Evolutionary conservation across 2,113 vertebrate species (phyloP).

Genomic region (Rhodinocichla rosea): DNA sequence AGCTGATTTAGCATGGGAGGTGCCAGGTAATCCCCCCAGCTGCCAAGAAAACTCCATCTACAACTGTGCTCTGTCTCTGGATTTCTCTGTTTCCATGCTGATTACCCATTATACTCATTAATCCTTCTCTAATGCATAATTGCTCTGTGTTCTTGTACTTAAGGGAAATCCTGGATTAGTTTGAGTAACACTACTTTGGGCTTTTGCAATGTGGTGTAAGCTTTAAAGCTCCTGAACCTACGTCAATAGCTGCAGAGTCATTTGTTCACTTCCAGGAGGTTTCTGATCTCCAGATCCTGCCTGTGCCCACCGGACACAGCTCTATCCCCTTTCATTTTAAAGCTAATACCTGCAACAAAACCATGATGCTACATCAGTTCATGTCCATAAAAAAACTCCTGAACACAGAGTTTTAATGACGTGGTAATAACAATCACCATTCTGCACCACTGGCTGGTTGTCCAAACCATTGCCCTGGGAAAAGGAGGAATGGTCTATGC

Average conservation of each 20-base stretch:
- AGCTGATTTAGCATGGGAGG: neutral
- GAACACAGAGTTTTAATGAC: neutral
- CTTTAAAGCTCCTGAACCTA: neutral
- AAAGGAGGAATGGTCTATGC: neutral
- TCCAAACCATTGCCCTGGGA: neutral
- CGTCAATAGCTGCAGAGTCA: neutral
- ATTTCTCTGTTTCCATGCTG: neutral
- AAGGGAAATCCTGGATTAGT: neutral
- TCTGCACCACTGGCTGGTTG: neutral
- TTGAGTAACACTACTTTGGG: neutral
- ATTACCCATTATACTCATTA: neutral
- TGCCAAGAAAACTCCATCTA: neutral
- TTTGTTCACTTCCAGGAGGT: neutral
- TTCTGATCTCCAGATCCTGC: neutral
- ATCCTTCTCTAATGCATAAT: neutral
- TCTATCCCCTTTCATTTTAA: neutral
- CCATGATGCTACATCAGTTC: neutral
- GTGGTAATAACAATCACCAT: accelerated
- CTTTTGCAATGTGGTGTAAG: neutral
- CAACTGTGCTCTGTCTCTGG: neutral
- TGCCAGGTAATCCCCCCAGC: neutral
- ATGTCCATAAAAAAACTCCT: neutral
- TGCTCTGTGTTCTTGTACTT: neutral
- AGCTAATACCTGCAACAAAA: neutral
- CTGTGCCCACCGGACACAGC: neutral